A percentile compares a stretch with the other conserved stretches of the same genome.
phyloP scores from a whole-genome alignment of 2,888 invertebrate species.

The Limnephilus rhombicus region DNA sequence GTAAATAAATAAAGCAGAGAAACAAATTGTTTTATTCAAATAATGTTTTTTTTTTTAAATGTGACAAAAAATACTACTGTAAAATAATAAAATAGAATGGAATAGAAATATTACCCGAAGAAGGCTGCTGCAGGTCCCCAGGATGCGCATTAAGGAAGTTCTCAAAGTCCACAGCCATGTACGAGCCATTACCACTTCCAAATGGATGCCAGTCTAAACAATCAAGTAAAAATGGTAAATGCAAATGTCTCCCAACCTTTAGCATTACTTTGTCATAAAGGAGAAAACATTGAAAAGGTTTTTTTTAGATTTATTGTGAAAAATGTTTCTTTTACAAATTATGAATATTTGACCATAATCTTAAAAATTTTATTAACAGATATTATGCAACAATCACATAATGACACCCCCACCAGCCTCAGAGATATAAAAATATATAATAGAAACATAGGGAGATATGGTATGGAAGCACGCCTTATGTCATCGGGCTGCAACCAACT shows the following conservation, averaged over 20 bases:
- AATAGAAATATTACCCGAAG: constrained; percentile 26
- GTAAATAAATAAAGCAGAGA: not conserved
- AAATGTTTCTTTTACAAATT: not conserved
- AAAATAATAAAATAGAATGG: not conserved
- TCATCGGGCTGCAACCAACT: too few relatives aligned
- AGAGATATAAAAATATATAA: not conserved
- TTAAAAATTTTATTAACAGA: not conserved
- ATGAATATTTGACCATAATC: too few relatives aligned
- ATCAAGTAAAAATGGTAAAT: not conserved
- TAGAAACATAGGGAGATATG: too few relatives aligned
- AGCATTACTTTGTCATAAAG: not conserved
- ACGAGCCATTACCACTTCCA: constrained; percentile 50
- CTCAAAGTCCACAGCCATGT: constrained; percentile 51
- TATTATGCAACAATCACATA: not conserved
- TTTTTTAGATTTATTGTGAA: not conserved
- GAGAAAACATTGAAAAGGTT: not conserved
- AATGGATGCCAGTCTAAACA: constrained; percentile 59
- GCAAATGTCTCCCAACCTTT: not conserved
- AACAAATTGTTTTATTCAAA: not conserved
- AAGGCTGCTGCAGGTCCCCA: constrained; percentile 33
- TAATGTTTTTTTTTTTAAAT: not conserved
- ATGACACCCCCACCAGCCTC: not conserved
- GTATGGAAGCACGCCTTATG: too few relatives aligned
- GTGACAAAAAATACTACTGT: not conserved
- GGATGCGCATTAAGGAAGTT: constrained; percentile 51